Percentiles rank a stretch among this genome's conserved stretches.
These are phyloP conservation scores for Aethina tumida DNA, from an alignment of 1,140 invertebrate species.

Conservation along the genomic window DNA sequence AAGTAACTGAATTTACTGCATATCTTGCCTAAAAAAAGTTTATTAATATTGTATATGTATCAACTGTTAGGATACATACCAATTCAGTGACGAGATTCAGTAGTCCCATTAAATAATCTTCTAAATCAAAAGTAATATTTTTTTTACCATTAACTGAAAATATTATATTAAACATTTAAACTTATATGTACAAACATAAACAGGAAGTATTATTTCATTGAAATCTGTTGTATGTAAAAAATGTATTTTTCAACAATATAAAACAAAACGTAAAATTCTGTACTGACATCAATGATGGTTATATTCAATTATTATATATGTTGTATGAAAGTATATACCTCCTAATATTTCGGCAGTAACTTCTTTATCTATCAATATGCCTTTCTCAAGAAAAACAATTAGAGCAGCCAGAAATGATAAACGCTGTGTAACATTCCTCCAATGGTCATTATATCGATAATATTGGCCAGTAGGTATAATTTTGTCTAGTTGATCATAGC, in stretches of 20 bases:
- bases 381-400: slow-evolving; percentile 69
- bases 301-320: slow-evolving; percentile 6
- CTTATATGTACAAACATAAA: neutral
- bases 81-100: slow-evolving; percentile 73
- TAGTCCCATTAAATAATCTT: slow-evolving; percentile 81
- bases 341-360: slow-evolving; percentile 71
- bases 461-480: slow-evolving; percentile 58
- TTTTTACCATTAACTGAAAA: slow-evolving; percentile 41
- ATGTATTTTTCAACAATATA: neutral
- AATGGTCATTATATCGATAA: slow-evolving; percentile 79
- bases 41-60: neutral
- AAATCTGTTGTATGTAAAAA: neutral
- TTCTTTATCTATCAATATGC: slow-evolving; percentile 59
- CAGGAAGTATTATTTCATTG: neutral
- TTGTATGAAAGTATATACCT: slow-evolving; percentile 42
- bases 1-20: slow-evolving; percentile 80
- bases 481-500: slow-evolving; percentile 46
- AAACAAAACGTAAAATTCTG: neutral
- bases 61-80: slow-evolving; percentile 39
- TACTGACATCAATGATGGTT: slow-evolving; percentile 1
- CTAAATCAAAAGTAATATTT: slow-evolving; percentile 81
- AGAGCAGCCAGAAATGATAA: slow-evolving; percentile 68
- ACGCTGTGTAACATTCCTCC: slow-evolving; percentile 72
- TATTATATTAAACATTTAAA: neutral
- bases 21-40: slow-evolving; percentile 55